Percentiles rank a stretch among this genome's conserved stretches.
Conservation (phyloP, 2,113 vertebrate species). For the Dasyornis broadbenti region DNA sequence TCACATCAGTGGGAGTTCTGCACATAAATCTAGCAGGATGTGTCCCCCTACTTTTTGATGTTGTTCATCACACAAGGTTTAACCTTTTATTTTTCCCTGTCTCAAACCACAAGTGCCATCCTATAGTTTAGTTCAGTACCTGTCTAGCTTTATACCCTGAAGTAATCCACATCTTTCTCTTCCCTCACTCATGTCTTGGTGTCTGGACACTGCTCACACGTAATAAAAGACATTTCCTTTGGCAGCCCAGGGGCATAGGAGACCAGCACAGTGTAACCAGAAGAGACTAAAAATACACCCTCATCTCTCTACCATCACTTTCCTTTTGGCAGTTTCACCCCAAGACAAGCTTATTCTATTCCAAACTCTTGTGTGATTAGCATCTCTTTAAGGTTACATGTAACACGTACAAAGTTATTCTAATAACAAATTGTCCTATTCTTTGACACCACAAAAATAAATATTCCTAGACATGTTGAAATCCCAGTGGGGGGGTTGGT, state of each 20-base stretch:
- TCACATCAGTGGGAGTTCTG: not conserved
- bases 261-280: accelerated
- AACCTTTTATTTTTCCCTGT: not conserved
- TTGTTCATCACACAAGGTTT: not conserved
- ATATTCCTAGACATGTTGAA: not conserved
- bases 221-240: not conserved
- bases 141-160: not conserved
- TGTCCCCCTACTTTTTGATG: not conserved
- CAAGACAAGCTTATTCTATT: not conserved
- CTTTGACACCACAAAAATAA: not conserved
- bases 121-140: not conserved
- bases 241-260: no score
- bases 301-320: not conserved
- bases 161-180: not conserved
- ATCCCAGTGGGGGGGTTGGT: not conserved
- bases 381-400: not conserved
- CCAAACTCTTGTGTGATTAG: not conserved
- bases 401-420: not conserved
- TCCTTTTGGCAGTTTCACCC: not conserved
- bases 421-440: not conserved
- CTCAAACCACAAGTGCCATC: not conserved
- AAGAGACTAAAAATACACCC: not conserved
- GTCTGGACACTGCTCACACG: not conserved
- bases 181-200: not conserved
- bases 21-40: not conserved